A percentile compares a stretch with the other conserved stretches of the same genome.
Conservation (phyloP, 2,888 invertebrate species). For the Chelonus formosanus region DNA sequence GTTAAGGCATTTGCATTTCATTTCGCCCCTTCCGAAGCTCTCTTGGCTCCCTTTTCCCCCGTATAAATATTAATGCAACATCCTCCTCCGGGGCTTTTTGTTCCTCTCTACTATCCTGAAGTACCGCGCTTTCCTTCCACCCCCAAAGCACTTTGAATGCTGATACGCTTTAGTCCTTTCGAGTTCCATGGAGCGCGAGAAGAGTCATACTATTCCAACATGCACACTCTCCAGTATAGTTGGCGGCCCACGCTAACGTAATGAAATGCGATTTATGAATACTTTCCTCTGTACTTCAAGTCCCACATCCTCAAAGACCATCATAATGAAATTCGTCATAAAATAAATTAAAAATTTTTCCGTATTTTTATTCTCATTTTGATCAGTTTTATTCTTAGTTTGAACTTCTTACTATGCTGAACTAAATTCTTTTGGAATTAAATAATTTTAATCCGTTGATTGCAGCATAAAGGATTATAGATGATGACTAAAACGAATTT, state of each 20-base stretch:
- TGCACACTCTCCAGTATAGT: slow-evolving; percentile 31
- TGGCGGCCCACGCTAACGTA: slow-evolving; percentile 52
- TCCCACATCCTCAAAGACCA: slow-evolving; percentile 12
- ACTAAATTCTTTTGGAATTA: not conserved
- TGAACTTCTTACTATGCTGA: too few species aligned
- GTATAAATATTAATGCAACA: slow-evolving; percentile 66
- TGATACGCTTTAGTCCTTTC: slow-evolving; percentile 55
- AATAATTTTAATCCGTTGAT: not conserved
- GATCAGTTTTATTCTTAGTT: too few species aligned
- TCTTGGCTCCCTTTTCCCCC: slow-evolving; percentile 47
- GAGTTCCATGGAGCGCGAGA: slow-evolving; percentile 43
- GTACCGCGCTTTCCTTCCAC: slow-evolving; percentile 44
- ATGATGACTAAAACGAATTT: slow-evolving; percentile 1
- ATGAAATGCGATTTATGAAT: slow-evolving; percentile 59
- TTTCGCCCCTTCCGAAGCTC: slow-evolving; percentile 51
- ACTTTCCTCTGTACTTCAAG: slow-evolving; percentile 41
- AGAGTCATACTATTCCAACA: slow-evolving; percentile 10
- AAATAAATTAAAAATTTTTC: slow-evolving; percentile 19
- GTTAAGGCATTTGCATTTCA: slow-evolving; percentile 66
- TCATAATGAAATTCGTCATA: slow-evolving; percentile 8
- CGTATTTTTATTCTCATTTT: slow-evolving; percentile 9
- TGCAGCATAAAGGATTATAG: not conserved
- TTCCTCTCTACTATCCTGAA: slow-evolving; percentile 52
- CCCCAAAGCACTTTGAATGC: slow-evolving; percentile 63
- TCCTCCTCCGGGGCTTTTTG: slow-evolving; percentile 64